A percentile compares a stretch with the other conserved stretches of the same genome.
Conservation (phyloP, 2,797 vertebrate species). For the Echiichthys vipera region DNA sequence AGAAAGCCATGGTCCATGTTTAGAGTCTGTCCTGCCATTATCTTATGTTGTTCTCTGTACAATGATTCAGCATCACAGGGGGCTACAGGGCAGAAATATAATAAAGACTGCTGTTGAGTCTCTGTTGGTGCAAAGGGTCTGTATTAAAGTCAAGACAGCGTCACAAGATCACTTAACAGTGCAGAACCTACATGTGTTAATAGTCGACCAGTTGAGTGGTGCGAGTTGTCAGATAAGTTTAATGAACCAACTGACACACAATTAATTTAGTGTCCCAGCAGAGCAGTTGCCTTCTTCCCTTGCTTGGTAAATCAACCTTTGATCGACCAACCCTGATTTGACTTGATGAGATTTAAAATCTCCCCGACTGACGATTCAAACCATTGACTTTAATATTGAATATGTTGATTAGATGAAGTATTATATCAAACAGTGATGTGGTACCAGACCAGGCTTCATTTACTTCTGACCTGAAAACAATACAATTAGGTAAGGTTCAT, state of each 20-base stretch:
- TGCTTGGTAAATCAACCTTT: not conserved
- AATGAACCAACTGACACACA: not conserved
- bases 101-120: no score
- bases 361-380: not conserved
- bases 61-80: not conserved
- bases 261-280: not conserved
- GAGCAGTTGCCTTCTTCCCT: no score
- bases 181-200: not conserved
- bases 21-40: not conserved
- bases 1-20: no score
- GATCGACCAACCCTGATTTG: not conserved
- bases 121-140: not conserved
- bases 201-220: not conserved
- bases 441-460: not conserved
- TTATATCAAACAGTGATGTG: not conserved
- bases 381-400: not conserved
- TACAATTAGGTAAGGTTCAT: not conserved
- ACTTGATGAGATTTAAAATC: not conserved
- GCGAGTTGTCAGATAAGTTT: not conserved
- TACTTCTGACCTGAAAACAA: not conserved
- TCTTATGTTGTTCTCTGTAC: not conserved
- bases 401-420: not conserved
- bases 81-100: no score
- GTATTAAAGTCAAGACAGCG: not conserved
- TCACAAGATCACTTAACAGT: not conserved